A percentile compares a stretch with the other conserved stretches of the same genome.
These are phyloP conservation scores for Micromys minutus DNA, from an alignment of 2,113 vertebrate genomes.

Conservation along the genomic window DNA sequence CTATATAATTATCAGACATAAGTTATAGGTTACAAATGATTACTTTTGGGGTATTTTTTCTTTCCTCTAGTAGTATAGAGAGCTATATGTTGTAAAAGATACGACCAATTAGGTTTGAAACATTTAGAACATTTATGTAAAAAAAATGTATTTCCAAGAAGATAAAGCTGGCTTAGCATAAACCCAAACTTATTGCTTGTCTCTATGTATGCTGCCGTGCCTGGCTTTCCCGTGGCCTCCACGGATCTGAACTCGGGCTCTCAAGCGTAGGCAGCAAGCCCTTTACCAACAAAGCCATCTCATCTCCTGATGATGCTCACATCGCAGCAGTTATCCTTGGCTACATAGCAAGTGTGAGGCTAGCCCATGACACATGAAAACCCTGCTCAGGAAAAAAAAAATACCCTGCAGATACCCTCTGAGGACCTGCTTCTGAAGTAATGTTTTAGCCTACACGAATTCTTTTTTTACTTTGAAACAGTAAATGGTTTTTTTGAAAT, in stretches of 20 bases:
- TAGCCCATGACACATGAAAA: background rate
- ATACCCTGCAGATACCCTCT: background rate
- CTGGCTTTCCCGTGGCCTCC: background rate
- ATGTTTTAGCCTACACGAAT: background rate
- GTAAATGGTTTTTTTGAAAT: too few species aligned
- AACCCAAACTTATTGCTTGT: background rate
- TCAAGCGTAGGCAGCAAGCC: background rate
- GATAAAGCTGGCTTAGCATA: background rate
- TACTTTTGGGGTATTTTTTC: constrained; percentile 25
- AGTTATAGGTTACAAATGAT: constrained; percentile 9
- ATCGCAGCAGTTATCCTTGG: background rate
- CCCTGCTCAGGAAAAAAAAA: background rate
- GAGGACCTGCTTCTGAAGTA: background rate
- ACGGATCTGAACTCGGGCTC: background rate
- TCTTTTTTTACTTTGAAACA: constrained; percentile 33
- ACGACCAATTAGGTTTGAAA: background rate
- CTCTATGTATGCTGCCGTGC: too few species aligned
- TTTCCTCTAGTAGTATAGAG: background rate
- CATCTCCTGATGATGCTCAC: too few species aligned
- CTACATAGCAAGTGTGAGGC: background rate
- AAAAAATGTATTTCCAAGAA: background rate
- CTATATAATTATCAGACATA: background rate
- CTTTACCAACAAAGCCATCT: background rate
- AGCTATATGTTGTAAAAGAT: background rate
- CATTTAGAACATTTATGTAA: background rate